A percentile compares a stretch with the other conserved stretches of the same genome.
Evolutionary conservation across 2,113 vertebrate species (phyloP).

Genomic region (Uria lomvia): DNA sequence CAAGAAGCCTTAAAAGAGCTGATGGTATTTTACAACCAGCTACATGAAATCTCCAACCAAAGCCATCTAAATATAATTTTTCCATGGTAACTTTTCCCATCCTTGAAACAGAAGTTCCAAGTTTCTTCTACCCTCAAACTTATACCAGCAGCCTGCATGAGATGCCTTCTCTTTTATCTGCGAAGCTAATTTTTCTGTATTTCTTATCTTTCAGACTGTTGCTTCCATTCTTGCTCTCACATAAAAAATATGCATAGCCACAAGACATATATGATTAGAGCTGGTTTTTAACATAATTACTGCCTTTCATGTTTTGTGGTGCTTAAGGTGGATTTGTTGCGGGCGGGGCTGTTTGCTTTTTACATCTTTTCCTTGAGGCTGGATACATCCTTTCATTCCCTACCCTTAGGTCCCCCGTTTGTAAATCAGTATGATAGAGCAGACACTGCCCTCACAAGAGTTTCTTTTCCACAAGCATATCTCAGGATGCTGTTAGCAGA

Average conservation of each 20-base stretch:
- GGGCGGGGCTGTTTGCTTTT: background rate
- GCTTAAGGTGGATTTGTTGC: background rate
- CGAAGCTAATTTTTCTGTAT: background rate
- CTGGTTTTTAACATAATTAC: background rate
- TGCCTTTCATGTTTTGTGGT: background rate
- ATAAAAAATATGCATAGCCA: background rate
- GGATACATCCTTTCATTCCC: background rate
- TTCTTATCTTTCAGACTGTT: background rate
- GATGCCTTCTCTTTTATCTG: background rate
- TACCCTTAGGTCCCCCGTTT: background rate
- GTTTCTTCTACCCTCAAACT: background rate
- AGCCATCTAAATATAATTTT: background rate
- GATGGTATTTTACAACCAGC: conserved; percentile 11
- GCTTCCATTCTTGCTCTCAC: background rate
- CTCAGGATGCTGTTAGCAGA: background rate
- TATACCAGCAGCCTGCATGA: background rate
- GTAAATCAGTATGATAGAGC: background rate
- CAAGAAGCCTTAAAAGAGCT: background rate
- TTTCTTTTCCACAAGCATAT: background rate
- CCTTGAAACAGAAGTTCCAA: background rate
- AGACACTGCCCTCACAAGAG: background rate
- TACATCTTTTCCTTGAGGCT: background rate
- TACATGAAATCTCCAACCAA: background rate
- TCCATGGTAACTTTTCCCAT: background rate
- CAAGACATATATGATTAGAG: background rate